Evolutionary conservation across 2,113 vertebrate genomes (phyloP).

Genomic region (Macaca mulatta): DNA sequence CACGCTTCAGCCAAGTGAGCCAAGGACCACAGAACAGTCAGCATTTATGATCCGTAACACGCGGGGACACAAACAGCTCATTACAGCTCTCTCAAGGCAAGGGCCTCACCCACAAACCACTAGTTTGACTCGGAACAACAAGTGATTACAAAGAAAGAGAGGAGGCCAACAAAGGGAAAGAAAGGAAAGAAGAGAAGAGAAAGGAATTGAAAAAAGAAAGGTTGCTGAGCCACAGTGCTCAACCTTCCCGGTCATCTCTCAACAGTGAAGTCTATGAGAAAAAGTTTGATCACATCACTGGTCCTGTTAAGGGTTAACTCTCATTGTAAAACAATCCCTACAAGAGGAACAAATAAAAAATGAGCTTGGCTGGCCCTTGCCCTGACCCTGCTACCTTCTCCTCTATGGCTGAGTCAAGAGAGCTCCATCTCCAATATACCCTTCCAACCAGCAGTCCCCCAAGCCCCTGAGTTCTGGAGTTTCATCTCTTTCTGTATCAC

Average conservation of each 20-base stretch:
- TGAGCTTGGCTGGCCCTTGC: slow-evolving; percentile 8
- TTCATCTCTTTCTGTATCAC: neutral
- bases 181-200: neutral
- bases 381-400: slow-evolving; percentile 49
- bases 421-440: neutral
- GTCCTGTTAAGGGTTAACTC: slow-evolving; percentile 43
- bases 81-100: neutral
- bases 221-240: neutral
- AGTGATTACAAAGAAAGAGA: neutral
- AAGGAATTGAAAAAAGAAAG: neutral
- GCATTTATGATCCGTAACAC: neutral
- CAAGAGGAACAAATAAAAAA: neutral
- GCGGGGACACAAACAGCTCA: neutral
- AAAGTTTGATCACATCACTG: slow-evolving; percentile 28
- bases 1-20: neutral
- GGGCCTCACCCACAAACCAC: neutral
- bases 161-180: neutral
- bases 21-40: neutral
- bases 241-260: neutral
- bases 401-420: neutral
- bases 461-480: neutral
- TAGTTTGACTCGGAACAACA: neutral
- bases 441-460: neutral
- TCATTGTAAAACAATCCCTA: neutral
- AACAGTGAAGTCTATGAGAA: slow-evolving; percentile 46